These are phyloP conservation scores for Oncorhynchus nerka DNA, from an alignment of 2,113 vertebrate species.

Conservation along the genomic window DNA sequence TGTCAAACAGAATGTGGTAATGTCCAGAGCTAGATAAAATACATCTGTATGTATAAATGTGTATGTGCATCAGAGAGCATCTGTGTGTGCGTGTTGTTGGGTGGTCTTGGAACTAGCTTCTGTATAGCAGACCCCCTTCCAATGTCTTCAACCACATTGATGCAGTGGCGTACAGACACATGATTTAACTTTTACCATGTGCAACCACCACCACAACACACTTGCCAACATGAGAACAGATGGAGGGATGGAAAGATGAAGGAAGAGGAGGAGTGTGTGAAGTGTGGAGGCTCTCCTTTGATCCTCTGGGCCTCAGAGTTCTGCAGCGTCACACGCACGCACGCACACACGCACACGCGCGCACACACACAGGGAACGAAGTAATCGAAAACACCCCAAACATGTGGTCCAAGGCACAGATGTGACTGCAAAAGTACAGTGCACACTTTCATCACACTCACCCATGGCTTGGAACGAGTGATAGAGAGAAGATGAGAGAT, in stretches of 20 bases:
- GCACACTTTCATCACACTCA: background rate
- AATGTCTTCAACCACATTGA: background rate
- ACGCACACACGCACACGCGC: slow-evolving; percentile 8
- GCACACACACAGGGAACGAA: background rate
- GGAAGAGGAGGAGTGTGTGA: background rate
- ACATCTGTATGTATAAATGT: background rate
- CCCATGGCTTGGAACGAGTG: background rate
- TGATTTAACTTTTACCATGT: background rate
- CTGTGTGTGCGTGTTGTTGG: background rate
- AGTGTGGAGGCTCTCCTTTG: background rate
- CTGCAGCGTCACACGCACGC: slow-evolving; percentile 6
- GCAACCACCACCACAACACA: slow-evolving; percentile 1
- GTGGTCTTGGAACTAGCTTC: background rate
- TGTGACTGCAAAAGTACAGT: too few species aligned
- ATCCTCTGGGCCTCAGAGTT: background rate
- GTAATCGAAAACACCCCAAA: slow-evolving; percentile 1
- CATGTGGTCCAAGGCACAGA: background rate
- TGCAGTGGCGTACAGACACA: slow-evolving; percentile 5
- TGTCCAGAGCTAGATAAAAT: background rate
- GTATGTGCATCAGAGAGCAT: background rate
- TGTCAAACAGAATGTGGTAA: background rate
- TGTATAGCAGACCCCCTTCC: background rate
- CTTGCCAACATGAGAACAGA: background rate
- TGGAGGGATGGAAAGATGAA: background rate
- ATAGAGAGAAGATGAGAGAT: background rate